Conservation (phyloP, 2,888 invertebrate genomes). For the Pardosa pseudoannulata region DNA sequence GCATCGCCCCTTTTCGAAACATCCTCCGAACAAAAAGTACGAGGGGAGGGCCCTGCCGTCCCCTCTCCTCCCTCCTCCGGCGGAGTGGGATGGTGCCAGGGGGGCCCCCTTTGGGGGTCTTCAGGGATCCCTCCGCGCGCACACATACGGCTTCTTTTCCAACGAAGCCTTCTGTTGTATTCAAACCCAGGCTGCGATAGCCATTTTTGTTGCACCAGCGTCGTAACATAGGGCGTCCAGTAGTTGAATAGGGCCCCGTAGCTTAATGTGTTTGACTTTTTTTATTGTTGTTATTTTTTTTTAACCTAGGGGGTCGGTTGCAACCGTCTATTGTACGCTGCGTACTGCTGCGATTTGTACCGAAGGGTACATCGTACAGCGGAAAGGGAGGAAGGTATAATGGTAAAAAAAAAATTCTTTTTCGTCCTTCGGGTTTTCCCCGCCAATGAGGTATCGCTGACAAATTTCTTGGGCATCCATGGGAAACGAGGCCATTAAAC, state of each 20-base stretch:
- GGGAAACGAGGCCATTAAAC: constrained; percentile 10
- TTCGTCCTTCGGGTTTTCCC: background rate
- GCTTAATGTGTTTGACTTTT: constrained; percentile 43
- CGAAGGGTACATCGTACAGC: background rate
- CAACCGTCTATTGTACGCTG: constrained; percentile 29
- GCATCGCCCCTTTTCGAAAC: constrained; percentile 63
- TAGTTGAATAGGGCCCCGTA: constrained; percentile 21
- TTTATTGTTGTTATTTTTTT: constrained; percentile 8
- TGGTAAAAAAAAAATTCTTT: constrained; percentile 2
- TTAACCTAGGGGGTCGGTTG: constrained; percentile 8
- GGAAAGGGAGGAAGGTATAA: constrained; percentile 8
- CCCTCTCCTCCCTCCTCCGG: constrained; percentile 7
- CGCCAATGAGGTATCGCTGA: constrained; percentile 3
- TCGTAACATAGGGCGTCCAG: constrained; percentile 17
- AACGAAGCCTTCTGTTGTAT: constrained; percentile 48
- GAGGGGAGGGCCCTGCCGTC: background rate
- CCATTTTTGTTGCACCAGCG: constrained; percentile 53
- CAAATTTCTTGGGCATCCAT: constrained; percentile 9
- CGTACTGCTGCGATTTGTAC: constrained; percentile 38
- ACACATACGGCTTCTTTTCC: constrained; percentile 35
- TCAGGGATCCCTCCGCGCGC: constrained; percentile 21
- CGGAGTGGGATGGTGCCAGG: constrained; percentile 58
- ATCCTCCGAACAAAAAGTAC: constrained; percentile 62
- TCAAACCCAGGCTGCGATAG: constrained; percentile 35
- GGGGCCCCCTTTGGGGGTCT: constrained; percentile 55